Conservation (phyloP, 30 jellyfish, hydroid and myxozoan species). For the Rhopilema esculentum region DNA sequence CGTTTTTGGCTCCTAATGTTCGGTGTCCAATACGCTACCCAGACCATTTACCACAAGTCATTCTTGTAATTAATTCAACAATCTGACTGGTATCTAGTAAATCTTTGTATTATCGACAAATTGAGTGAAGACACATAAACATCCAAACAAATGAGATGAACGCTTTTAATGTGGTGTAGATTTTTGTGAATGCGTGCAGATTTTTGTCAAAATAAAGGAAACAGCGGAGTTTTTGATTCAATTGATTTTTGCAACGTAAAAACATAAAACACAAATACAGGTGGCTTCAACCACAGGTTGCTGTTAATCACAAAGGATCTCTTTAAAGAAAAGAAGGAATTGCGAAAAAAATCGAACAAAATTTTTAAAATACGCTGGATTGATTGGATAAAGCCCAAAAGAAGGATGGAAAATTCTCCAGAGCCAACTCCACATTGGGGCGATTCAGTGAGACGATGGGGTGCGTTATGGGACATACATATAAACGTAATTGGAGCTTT, state of each 20-base stretch:
- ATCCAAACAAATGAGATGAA: too few relatives aligned
- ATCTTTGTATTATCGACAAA: too few relatives aligned
- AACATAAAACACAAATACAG: background rate
- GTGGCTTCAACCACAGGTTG: background rate
- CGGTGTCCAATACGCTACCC: too few relatives aligned
- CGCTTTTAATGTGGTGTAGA: too few relatives aligned
- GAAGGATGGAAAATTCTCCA: conserved; percentile 37
- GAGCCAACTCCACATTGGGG: conserved; percentile 72
- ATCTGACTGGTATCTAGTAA: too few relatives aligned
- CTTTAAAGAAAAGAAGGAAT: background rate
- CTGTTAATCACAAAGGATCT: background rate
- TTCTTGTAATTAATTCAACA: too few relatives aligned
- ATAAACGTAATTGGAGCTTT: conserved; percentile 42
- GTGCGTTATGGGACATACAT: conserved; percentile 44
- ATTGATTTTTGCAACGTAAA: background rate
- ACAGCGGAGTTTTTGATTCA: background rate
- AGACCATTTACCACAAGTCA: too few relatives aligned
- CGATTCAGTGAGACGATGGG: conserved; percentile 45
- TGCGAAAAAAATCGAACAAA: background rate
- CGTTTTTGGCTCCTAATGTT: too few relatives aligned
- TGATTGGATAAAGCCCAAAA: background rate
- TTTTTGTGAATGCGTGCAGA: too few relatives aligned
- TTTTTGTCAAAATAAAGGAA: too few relatives aligned
- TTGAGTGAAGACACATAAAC: too few relatives aligned
- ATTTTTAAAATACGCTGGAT: background rate